Percentiles rank a stretch among this genome's conserved stretches.
Evolutionary conservation across 2,888 invertebrate genomes (phyloP).

Genomic region (Sipha maydis): DNA sequence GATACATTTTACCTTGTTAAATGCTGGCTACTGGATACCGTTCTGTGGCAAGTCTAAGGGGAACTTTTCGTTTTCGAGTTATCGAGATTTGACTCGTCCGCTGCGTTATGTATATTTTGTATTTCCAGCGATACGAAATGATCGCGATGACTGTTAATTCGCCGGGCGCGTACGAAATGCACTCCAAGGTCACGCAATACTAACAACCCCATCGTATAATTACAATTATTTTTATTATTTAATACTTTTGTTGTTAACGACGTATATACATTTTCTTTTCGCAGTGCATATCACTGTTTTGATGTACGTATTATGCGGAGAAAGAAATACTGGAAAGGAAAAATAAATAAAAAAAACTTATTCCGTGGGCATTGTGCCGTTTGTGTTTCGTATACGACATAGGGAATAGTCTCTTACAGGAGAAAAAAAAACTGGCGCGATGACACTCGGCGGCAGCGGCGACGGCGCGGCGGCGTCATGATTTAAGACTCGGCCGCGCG

Average conservation of each 20-base stretch:
- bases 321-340: not conserved
- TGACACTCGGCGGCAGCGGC: slow-evolving; percentile 41
- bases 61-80: too few relatives aligned
- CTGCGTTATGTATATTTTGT: too few relatives aligned
- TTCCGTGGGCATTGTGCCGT: slow-evolving; percentile 43
- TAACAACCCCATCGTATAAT: not conserved
- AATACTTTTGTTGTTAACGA: not conserved
- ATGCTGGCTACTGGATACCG: too few relatives aligned
- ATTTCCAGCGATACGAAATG: too few relatives aligned
- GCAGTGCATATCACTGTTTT: slow-evolving; percentile 16
- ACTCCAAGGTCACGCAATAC: not conserved
- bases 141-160: too few relatives aligned
- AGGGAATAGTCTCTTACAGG: not conserved
- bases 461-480: slow-evolving; percentile 37
- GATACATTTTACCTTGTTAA: too few relatives aligned
- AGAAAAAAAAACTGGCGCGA: slow-evolving; percentile 50
- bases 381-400: slow-evolving; percentile 42
- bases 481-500: slow-evolving; percentile 55
- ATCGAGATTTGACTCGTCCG: too few relatives aligned
- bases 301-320: not conserved
- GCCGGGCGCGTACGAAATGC: too few relatives aligned
- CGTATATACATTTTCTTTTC: slow-evolving; percentile 28
- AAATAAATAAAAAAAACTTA: not conserved
- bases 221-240: not conserved
- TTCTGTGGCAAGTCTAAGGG: too few relatives aligned